A percentile compares a stretch with the other conserved stretches of the same genome.
Evolutionary conservation across 1,140 invertebrate species (phyloP).

Genomic region (Doryteuthis pealeii): DNA sequence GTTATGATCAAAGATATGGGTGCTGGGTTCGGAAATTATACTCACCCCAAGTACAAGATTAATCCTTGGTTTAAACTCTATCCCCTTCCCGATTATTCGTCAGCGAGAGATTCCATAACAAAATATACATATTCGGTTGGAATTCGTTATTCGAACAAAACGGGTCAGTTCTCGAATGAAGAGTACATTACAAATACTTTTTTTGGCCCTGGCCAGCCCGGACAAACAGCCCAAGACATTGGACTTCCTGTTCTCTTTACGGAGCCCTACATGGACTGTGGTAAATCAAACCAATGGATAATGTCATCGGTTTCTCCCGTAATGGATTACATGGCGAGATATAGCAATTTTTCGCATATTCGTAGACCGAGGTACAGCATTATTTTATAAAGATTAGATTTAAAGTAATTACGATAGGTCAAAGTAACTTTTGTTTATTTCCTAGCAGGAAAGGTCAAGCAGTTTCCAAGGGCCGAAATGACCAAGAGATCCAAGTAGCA

Average conservation of each 20-base stretch:
- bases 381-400: no score
- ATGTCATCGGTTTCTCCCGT: constrained; percentile 88
- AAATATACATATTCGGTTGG: constrained; percentile 74
- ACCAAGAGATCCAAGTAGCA: no score
- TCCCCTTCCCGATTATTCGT: constrained; percentile 71
- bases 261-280: constrained; percentile 92
- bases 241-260: constrained; percentile 90
- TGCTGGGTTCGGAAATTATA: constrained; percentile 77
- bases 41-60: constrained; percentile 83
- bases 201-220: constrained; percentile 41
- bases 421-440: no score
- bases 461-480: no score
- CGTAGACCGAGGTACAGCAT: constrained; percentile 7
- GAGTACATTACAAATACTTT: constrained; percentile 18
- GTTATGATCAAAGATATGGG: constrained; percentile 40
- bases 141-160: constrained; percentile 90
- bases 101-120: constrained; percentile 74
- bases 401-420: no score
- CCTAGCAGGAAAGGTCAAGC: no score
- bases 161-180: constrained; percentile 61
- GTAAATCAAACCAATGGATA: constrained; percentile 89
- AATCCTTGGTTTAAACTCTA: constrained; percentile 84
- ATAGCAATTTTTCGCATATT: constrained; percentile 68
- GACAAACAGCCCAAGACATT: constrained; percentile 51
- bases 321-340: constrained; percentile 88